Evolutionary conservation across 2,888 invertebrate genomes (phyloP).

Genomic region (Ethmia dodecea): DNA sequence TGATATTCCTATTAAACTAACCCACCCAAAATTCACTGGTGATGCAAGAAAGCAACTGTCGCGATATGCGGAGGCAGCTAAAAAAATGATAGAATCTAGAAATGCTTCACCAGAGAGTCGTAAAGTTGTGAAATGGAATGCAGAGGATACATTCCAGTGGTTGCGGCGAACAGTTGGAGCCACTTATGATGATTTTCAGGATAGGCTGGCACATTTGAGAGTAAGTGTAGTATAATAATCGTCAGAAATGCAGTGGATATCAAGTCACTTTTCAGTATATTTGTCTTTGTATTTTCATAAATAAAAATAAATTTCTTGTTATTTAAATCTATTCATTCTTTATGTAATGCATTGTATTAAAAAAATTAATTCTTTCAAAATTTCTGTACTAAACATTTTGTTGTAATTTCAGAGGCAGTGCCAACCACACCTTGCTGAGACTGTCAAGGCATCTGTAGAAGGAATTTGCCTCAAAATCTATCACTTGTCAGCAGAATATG

Average conservation of each 20-base stretch:
- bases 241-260: no score
- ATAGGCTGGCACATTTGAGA: conserved; percentile 91
- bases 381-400: no score
- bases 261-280: no score
- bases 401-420: conserved; percentile 91
- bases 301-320: no score
- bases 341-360: no score
- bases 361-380: no score
- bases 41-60: conserved; percentile 97
- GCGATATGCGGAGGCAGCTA: conserved; percentile 96
- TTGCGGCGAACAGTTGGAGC: conserved; percentile 94
- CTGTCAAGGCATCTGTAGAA: conserved; percentile 96
- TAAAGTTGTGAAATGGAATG: conserved; percentile 99
- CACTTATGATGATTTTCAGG: conserved; percentile 95
- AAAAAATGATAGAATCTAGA: conserved; percentile 96
- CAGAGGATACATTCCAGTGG: conserved; percentile 98
- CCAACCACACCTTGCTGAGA: conserved; percentile 96
- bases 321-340: no score
- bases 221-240: no score
- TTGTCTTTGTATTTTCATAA: no score
- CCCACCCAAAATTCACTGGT: conserved; percentile 96
- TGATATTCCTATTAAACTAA: conserved; percentile 96
- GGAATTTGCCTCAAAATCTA: conserved; percentile 97
- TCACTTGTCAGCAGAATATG: conserved; percentile 93
- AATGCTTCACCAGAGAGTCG: conserved; percentile 95